Evolutionary conservation across 2,888 invertebrate genomes (phyloP).

Genomic region (Xestia xanthographa): DNA sequence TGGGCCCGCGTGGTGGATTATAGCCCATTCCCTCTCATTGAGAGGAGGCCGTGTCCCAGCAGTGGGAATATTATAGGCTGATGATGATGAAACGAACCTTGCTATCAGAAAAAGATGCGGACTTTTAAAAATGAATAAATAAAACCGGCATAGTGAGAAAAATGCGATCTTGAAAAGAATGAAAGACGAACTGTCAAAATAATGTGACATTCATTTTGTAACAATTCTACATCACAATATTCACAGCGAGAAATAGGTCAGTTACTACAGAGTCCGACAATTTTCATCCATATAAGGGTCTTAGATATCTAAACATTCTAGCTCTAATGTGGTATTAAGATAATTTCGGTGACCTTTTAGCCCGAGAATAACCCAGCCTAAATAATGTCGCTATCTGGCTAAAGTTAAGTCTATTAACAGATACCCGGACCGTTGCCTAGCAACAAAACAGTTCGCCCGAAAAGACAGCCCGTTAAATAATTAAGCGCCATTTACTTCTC

Average conservation of each 20-base stretch:
- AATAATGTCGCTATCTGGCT: constrained; percentile 36
- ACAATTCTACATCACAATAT: constrained; percentile 3
- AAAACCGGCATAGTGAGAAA: neutral
- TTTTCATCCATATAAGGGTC: constrained; percentile 27
- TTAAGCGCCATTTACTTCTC: constrained; percentile 41
- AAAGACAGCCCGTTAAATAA: constrained; percentile 53
- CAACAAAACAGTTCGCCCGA: constrained; percentile 30
- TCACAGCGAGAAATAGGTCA: constrained; percentile 11
- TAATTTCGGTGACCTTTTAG: constrained; percentile 37
- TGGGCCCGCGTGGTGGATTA: too few relatives aligned
- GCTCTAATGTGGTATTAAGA: constrained; percentile 42
- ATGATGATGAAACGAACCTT: neutral
- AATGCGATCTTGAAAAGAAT: neutral
- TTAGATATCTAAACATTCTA: constrained; percentile 26
- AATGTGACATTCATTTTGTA: constrained; percentile 1
- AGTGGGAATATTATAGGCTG: too few relatives aligned
- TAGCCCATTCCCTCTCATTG: too few relatives aligned
- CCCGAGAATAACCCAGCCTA: constrained; percentile 11
- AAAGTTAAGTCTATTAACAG: constrained; percentile 49
- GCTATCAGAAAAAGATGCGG: neutral
- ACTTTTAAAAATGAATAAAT: neutral
- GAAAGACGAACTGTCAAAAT: constrained; percentile 9
- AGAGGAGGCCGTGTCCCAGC: too few relatives aligned
- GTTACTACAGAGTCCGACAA: neutral
- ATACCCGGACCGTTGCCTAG: constrained; percentile 32